phyloP scores from a whole-genome alignment of 2,797 vertebrate species.

The Lutjanus campechanus region DNA sequence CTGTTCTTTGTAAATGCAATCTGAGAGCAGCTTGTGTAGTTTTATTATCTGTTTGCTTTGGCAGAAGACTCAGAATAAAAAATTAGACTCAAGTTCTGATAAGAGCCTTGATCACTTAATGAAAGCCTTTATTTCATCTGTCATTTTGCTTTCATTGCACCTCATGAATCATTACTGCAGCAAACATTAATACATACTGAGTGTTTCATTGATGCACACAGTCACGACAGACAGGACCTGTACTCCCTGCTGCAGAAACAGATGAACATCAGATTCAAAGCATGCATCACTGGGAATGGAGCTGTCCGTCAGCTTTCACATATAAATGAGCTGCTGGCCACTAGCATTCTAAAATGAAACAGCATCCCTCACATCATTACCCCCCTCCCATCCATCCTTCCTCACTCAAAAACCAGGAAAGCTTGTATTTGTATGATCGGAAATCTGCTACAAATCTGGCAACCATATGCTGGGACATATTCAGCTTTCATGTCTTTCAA shows the following conservation, averaged over 20 bases:
- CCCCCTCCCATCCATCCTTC: conserved; percentile 44
- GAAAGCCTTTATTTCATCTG: neutral
- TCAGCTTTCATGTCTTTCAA: conserved; percentile 69
- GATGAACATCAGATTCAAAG: conserved; percentile 31
- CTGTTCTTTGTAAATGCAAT: conserved; percentile 1
- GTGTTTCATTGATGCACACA: conserved; percentile 20
- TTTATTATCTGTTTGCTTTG: conserved; percentile 37
- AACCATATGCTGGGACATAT: conserved; percentile 71
- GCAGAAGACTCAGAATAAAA: conserved; percentile 27
- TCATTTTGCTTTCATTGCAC: conserved; percentile 7
- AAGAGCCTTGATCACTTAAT: conserved; percentile 33
- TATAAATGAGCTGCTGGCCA: neutral
- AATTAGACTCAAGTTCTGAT: conserved; percentile 10
- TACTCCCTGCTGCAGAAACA: conserved; percentile 14
- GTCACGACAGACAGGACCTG: conserved; percentile 21
- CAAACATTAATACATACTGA: conserved; percentile 30
- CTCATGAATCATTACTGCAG: conserved; percentile 19
- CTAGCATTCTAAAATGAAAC: conserved; percentile 46
- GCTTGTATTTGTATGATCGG: conserved; percentile 66
- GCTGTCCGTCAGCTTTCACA: conserved; percentile 27
- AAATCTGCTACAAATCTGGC: conserved; percentile 76
- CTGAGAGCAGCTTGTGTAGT: neutral
- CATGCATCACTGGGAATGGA: conserved; percentile 25
- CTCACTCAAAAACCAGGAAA: conserved; percentile 52
- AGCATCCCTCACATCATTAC: conserved; percentile 46